Base-by-base conservation (phyloP, 2,113 vertebrate species). In the Tachysurus fulvidraco region DNA sequence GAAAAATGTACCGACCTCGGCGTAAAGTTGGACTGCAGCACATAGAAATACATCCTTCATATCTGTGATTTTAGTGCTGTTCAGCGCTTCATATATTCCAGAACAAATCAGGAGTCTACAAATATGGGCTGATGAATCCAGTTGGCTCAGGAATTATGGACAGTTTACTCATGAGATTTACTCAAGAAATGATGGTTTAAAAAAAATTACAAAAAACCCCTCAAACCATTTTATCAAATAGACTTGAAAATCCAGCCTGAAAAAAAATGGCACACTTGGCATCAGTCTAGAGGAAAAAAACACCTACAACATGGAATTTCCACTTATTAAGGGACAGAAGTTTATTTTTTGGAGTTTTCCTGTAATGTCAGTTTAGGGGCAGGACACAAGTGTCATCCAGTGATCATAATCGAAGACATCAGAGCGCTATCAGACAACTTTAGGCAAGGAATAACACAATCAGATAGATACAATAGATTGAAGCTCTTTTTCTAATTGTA, bases 1-100 rank as follows among this genome's bases (percentile, higher is more conserved):
- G 28, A 85, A 77, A 79, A 65, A 52, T 52, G 59, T 78, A 50
- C n/a, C 13, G 25, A 25, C 36, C 83, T 77, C 57, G 73, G 59
- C 50, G 28, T 60, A 85, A 85, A 85, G 69, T 16, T 8, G 25
- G 64, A 6, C 82, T 19, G 28, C 46, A 36, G 73, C 25, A 5
- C 25, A 9, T 59, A 78, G 57, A 64, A 62, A 77, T 50, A 50
- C 46, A 50, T 54, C 41, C 46, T 59, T 62, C 10, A 13, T 83
- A 46, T 52, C 81, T 83, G 50, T 55, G 46, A 69, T 54, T 83
- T 69, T 54, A 69, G 21, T 36, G 17, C 82, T 54, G 81, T 10
- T 69, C n/a, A 60, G 46, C 46, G 14, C 36, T 8, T 19, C 8
- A 25, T 5, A 0, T 21, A 6, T 6, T 57, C 46, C 21, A 57